phyloP scores from a whole-genome alignment of 2,797 vertebrate genomes.

The Falco peregrinus region DNA sequence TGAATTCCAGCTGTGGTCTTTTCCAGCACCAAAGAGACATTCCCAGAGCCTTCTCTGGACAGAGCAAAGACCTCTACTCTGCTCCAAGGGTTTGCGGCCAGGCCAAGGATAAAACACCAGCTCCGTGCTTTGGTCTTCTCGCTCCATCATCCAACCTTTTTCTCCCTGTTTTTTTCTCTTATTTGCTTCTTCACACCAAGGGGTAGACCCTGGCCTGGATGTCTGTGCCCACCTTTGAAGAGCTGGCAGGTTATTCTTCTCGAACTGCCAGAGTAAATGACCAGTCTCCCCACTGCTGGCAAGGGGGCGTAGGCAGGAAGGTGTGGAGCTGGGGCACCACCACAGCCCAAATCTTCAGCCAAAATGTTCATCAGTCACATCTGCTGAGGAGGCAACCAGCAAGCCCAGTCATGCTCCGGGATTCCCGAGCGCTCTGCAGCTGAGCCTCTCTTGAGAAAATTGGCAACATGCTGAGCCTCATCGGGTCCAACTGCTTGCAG shows the following conservation, averaged over 20 bases:
- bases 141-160: neutral
- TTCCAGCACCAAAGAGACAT: neutral
- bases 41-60: neutral
- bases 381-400: conserved; percentile 3
- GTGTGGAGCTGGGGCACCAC: neutral
- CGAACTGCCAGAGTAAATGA: neutral
- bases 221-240: neutral
- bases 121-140: neutral
- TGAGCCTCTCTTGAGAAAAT: neutral
- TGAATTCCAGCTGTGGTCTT: neutral
- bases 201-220: neutral
- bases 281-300: neutral
- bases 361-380: neutral
- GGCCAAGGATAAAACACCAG: neutral
- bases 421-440: neutral
- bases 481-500: neutral
- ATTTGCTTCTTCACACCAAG: neutral
- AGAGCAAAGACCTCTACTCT: neutral
- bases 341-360: neutral
- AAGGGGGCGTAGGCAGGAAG: neutral
- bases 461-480: neutral
- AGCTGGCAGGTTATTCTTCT: neutral
- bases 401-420: neutral
- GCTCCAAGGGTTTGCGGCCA: neutral
- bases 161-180: neutral